Evolutionary conservation across 23 tunicate species (phyloP).

Genomic region (Diplosoma virens): DNA sequence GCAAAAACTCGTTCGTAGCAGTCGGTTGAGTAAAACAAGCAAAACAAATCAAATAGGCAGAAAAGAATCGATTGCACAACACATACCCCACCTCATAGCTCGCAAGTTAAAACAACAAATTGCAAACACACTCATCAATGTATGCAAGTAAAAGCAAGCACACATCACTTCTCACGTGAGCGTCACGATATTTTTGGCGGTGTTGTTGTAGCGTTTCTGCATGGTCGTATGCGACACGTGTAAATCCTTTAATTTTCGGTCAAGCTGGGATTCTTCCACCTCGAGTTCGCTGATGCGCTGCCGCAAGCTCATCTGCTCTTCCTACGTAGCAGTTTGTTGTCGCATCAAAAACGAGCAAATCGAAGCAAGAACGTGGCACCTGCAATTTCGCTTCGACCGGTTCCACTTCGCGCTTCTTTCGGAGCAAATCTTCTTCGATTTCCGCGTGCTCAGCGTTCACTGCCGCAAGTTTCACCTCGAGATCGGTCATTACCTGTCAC

Average conservation of each 20-base stretch:
- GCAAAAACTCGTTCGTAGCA: background rate
- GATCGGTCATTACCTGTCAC: constrained; percentile 12
- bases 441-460: constrained; percentile 43
- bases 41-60: background rate
- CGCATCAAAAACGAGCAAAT: too few species aligned
- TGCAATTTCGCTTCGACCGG: constrained; percentile 50
- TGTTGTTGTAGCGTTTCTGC: constrained; percentile 59
- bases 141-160: too few species aligned
- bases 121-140: too few species aligned
- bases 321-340: constrained; percentile 37
- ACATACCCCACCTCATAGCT: too few species aligned
- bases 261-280: constrained; percentile 72
- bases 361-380: too few species aligned
- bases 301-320: constrained; percentile 57
- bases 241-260: constrained; percentile 71
- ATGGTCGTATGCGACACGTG: constrained; percentile 61
- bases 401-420: constrained; percentile 24
- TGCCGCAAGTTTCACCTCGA: constrained; percentile 21
- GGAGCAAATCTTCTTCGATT: constrained; percentile 14
- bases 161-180: constrained; percentile 39
- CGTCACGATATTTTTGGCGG: constrained; percentile 51
- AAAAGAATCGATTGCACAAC: too few species aligned
- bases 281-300: constrained; percentile 58
- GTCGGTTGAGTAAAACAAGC: background rate
- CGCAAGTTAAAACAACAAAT: too few species aligned